A percentile compares a stretch with the other conserved stretches of the same genome.
These are phyloP conservation scores for Cynopterus brachyotis DNA, from an alignment of 2,113 vertebrate species.

Conservation along the genomic window DNA sequence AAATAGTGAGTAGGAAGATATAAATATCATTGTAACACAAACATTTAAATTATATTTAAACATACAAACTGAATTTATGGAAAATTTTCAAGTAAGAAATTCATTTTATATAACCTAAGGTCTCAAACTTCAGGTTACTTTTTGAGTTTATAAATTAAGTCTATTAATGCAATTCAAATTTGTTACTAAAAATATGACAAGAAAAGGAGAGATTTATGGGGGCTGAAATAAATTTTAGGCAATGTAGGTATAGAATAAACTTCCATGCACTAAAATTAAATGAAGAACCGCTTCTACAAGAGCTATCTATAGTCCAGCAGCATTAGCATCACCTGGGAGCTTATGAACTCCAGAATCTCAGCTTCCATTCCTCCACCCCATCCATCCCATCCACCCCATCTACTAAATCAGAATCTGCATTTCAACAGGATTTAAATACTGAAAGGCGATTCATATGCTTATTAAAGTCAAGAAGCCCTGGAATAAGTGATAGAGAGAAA, in stretches of 20 bases:
- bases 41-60: background rate
- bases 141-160: background rate
- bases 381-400: background rate
- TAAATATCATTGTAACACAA: background rate
- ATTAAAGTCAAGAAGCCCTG: background rate
- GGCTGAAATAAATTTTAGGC: background rate
- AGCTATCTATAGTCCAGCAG: background rate
- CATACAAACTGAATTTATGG: background rate
- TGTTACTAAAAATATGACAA: background rate
- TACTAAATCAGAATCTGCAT: background rate
- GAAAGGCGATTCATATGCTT: background rate
- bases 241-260: background rate
- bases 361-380: background rate
- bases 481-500: background rate
- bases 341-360: background rate
- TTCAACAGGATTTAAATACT: background rate
- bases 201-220: background rate
- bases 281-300: background rate
- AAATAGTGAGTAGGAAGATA: background rate
- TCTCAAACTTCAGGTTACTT: background rate
- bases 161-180: background rate
- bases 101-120: background rate
- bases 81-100: background rate
- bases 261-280: background rate
- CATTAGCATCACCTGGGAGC: background rate